Base-by-base conservation (phyloP, 2,797 vertebrate genomes). In the Acanthiza pusilla region DNA sequence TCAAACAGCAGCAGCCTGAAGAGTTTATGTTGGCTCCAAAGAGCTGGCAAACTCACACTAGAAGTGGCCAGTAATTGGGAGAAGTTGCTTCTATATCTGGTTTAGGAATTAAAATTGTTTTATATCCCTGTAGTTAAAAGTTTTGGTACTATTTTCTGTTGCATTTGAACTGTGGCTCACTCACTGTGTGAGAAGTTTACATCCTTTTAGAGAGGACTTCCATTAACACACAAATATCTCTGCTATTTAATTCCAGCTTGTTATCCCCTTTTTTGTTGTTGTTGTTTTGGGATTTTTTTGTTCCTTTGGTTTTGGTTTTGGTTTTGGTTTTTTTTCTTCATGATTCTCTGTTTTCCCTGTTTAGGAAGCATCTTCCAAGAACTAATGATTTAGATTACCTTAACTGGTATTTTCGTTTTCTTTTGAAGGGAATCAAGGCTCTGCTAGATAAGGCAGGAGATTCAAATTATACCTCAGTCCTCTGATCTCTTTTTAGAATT, bases 81-180 rank as follows among this genome's bases (percentile, higher is more conserved):
- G 16, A 81, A 77, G 2, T 10, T 63, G 5, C 2, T 67, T 84
- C 13, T 78, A 2, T 61, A 25, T 29, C 66, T 85, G 4, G 30
- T 61, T 62, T 43, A 40, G 25, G 36, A 72, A 45, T 17, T 58
- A 5, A 71, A 38, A 38, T 22, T 16, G 2, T 16, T 80, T 58
- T 50, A 10, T 63, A 36, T 26, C 3, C 23, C 9, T 14, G 13
- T 3, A 50, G 18, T 29, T 27, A 67, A 73, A 40, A 26, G 7
- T 5, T n/a, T 36, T 53, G 26, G 9, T 65, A 42, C 3, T 43
- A 54, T 53, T 66, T 76, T 79, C 29, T 43, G 29, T 7, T 61
- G 5, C 22, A n/a, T 85, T 89, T 0, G 2, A 40, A 60, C 9
- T 10, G 5, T 36, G 13, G 3, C 0, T 68, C 9, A 9, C 16